Evolutionary conservation across 2,113 vertebrate genomes (phyloP), one percentile per base, ranked within the genome.

Genomic region (Oreochromis tanganicae): DNA sequence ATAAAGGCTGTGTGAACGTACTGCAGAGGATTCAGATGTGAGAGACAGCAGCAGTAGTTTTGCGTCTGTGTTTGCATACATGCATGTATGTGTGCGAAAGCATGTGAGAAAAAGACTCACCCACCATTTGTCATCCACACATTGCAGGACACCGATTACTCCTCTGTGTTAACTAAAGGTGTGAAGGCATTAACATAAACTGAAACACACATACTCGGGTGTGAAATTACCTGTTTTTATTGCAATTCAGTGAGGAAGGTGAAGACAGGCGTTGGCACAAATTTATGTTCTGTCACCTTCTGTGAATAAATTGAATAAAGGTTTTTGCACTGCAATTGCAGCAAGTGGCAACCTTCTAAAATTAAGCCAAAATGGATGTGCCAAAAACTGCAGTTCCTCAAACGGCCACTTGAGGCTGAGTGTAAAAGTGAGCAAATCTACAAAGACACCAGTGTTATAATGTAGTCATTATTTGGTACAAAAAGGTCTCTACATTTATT

Each of bases 161-260:
- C 34, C 88, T 82, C 29, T 16, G 14, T 13, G 4, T 57, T 87
- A 34, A 41, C 27, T 7, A 29, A 81, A 91, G 92, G 89, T 90
- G 92, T 85, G 86, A 91, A 87, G 34, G 80, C 36, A 79, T 83
- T 85, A 87, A 90, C 85, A 90, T 55, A 82, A 90, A 88, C 29
- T 63, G 38, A 88, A 88, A 87, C 61, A 82, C 66, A 84, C 56
- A 55, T n/a, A 55, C 52, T 52, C 6, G 78, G 85, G 88, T 86
- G 91, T 89, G 81, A 91, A 87, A 63, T 50, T 84, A 56, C 55
- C 73, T 50, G 75, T 78, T 92, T 90, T 91, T 81, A 80, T 21
- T 81, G 63, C 7, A 16, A 34, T 27, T 85, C 52, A 57, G 34
- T 82, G 80, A 83, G 50, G 57, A 85, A 79, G 59, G 59, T 87